These are phyloP conservation scores for sheep (Ovis aries) DNA, from an alignment of 2,113 vertebrate species.

Conservation along the genomic window ARS-UI_Ramb_v3.0 NC_056055.1:165405001-165405500, in stretches of 20 bases:
- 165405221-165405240: not conserved
- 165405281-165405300: not conserved
- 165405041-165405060: not conserved
- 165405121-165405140: not conserved
- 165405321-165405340: not conserved
- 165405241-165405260: not conserved
- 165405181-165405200: constrained; percentile 1
- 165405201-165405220: not conserved
- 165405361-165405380: not conserved
- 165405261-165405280: not conserved
- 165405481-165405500: not conserved
- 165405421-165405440: not conserved
- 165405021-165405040: not conserved
- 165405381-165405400: not conserved
- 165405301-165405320: not conserved
- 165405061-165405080: not conserved
- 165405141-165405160: not conserved
- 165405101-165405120: not conserved
- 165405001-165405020: not conserved
- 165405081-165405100: not conserved
- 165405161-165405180: not conserved
- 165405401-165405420: not conserved
- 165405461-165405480: not conserved
- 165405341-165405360: not conserved
- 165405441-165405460: not conserved